Evolutionary conservation across 2,888 invertebrate species (phyloP).

Genomic region (Synanthedon tipuliformis): DNA sequence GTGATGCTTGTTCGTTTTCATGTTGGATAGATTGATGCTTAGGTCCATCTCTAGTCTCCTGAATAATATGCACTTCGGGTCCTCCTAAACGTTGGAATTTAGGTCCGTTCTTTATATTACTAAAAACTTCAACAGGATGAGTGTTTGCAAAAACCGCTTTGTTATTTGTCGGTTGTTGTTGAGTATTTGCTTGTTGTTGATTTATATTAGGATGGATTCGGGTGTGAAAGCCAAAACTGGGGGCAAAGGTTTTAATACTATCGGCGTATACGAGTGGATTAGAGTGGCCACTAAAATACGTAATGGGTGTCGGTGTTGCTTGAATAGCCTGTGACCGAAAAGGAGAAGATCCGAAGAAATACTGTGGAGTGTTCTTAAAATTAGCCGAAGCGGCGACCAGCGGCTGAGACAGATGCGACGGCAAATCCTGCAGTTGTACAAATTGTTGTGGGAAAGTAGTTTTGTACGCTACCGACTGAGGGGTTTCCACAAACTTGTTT

Average conservation of each 20-base stretch:
- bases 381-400: conserved; percentile 32
- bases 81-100: conserved; percentile 25
- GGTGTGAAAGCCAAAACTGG: conserved; percentile 14
- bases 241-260: conserved; percentile 26
- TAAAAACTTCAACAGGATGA: conserved; percentile 21
- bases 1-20: conserved; percentile 24
- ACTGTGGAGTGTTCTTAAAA: conserved; percentile 21
- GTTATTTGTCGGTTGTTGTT: conserved; percentile 34
- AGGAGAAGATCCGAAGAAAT: conserved; percentile 36
- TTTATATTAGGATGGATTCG: conserved; percentile 2
- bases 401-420: conserved; percentile 52
- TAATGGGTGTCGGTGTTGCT: conserved; percentile 20
- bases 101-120: conserved; percentile 20
- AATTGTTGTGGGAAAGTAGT: conserved; percentile 48
- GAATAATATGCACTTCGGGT: background rate
- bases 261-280: conserved; percentile 33
- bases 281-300: conserved; percentile 22
- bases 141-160: conserved; percentile 29
- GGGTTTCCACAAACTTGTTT: conserved; percentile 40
- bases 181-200: conserved; percentile 10
- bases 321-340: conserved; percentile 30
- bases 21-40: conserved; percentile 10
- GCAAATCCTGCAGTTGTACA: conserved; percentile 49
- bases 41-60: conserved; percentile 10
- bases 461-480: conserved; percentile 40